A percentile compares a stretch with the other conserved stretches of the same genome.
phyloP scores from a whole-genome alignment of 2,888 invertebrate genomes.

The Epinotia nisella region DNA sequence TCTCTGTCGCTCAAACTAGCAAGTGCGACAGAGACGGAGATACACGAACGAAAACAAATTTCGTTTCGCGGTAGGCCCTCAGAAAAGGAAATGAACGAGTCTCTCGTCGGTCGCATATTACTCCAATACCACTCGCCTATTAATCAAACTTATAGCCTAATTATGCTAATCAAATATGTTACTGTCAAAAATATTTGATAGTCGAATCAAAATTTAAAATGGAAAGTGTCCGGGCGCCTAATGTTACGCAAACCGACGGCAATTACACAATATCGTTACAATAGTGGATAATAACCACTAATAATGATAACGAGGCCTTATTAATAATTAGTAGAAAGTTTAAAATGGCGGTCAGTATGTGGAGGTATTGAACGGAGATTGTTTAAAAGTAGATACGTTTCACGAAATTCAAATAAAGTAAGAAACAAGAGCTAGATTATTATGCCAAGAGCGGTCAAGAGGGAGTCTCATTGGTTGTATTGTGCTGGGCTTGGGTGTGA shows the following conservation, averaged over 20 bases:
- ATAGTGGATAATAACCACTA: conserved; percentile 29
- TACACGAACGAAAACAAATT: too few relatives aligned
- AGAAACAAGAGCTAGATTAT: background rate
- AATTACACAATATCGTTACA: conserved; percentile 39
- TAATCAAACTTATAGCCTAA: conserved; percentile 2
- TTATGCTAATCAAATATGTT: conserved; percentile 24
- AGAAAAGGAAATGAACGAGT: too few relatives aligned
- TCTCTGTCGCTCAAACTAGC: too few relatives aligned
- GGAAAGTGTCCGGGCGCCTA: conserved; percentile 23
- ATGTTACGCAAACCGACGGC: conserved; percentile 28
- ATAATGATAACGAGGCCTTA: conserved; percentile 24
- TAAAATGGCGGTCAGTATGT: background rate
- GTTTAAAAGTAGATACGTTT: background rate
- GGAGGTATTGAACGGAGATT: background rate
- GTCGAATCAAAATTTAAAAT: conserved; percentile 4
- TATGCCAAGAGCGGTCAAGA: too few relatives aligned
- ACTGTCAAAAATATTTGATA: conserved; percentile 28
- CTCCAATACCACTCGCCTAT: background rate
- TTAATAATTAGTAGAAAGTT: conserved; percentile 37
- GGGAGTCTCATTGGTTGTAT: too few relatives aligned
- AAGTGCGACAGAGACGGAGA: too few relatives aligned
- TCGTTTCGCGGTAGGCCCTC: too few relatives aligned
- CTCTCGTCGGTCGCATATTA: background rate
- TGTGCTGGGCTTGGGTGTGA: too few relatives aligned
- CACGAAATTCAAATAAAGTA: background rate